Evolutionary conservation across 2,797 vertebrate genomes (phyloP).

Genomic region (Alectoris magna): DNA sequence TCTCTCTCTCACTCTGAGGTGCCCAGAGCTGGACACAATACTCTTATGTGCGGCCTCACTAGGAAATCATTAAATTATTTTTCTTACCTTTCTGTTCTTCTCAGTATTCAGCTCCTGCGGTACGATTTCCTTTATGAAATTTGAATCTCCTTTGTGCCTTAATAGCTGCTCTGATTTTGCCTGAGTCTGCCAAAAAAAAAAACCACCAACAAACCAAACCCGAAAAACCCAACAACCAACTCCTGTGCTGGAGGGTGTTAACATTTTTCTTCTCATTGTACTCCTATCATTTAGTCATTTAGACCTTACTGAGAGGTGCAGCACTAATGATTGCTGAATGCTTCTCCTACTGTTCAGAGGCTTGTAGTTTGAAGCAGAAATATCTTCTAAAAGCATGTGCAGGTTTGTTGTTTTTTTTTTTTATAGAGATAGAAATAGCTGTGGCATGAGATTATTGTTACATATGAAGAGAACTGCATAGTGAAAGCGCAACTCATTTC

Average conservation of each 20-base stretch:
- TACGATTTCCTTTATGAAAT: background rate
- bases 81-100: background rate
- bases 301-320: background rate
- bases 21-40: no score
- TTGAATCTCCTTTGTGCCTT: background rate
- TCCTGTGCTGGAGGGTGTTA: background rate
- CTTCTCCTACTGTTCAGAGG: background rate
- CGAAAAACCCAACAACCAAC: no score
- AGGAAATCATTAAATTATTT: background rate
- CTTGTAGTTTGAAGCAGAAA: background rate
- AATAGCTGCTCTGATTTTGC: background rate
- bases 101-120: background rate
- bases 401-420: no score
- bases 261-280: background rate
- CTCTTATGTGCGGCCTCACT: no score
- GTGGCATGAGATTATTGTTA: background rate
- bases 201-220: no score
- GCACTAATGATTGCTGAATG: background rate
- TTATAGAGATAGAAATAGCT: background rate
- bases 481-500: no score
- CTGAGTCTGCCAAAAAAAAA: background rate
- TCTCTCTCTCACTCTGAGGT: no score
- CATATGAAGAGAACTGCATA: background rate
- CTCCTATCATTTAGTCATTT: background rate
- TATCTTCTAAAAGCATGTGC: background rate